Evolutionary conservation across 2,797 vertebrate species (phyloP), one percentile per base, ranked within the genome.

Genomic region (Margarornis squamiger): DNA sequence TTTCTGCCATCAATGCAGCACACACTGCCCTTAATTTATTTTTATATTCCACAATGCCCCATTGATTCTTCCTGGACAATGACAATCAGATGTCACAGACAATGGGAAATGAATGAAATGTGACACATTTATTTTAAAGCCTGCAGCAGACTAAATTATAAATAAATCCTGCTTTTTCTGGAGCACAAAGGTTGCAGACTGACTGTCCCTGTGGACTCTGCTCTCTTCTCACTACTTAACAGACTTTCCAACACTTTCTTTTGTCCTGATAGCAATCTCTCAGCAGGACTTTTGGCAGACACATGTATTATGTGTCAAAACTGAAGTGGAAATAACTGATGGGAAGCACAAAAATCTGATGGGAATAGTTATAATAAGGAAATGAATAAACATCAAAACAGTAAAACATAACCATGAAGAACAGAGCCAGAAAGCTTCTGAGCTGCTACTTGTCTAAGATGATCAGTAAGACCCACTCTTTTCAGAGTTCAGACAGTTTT

Each of bases 161-260:
- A 95, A 95, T 94, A 92, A 95, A 93, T 51, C 77, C 63, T 39
- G 67, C 77, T 91, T 91, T 92, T 74, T 90, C 77, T 57, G 71
- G 78, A 77, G 93, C 86, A 96, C 88, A 94, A 88, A 91, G 91
- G 93, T 94, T 88, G 88, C 88, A 95, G 94, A 76, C 95, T 87
- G 93, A 46, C 84, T 88, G 91, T 95, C 92, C 95, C 94, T 17
- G 30, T 3, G 72, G 93, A 85, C 78, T 45, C 94, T 15, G 51
- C 74, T 73, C 80, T 48, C 86, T 76, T 71, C 91, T 93, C 90
- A 7, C 94, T 49, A 16, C 85, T 88, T 84, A 91, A 95, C 51
- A 95, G 90, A 89, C 86, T 95, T 91, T 39, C 92, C 48, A 94
- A 94, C 86, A 61, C 81, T 89, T 92, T n/a, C 93, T 73, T 95